Evolutionary conservation across 2,888 invertebrate species (phyloP), one percentile per base, ranked within the genome.

Genomic region (Drosophila gaucha): DNA sequence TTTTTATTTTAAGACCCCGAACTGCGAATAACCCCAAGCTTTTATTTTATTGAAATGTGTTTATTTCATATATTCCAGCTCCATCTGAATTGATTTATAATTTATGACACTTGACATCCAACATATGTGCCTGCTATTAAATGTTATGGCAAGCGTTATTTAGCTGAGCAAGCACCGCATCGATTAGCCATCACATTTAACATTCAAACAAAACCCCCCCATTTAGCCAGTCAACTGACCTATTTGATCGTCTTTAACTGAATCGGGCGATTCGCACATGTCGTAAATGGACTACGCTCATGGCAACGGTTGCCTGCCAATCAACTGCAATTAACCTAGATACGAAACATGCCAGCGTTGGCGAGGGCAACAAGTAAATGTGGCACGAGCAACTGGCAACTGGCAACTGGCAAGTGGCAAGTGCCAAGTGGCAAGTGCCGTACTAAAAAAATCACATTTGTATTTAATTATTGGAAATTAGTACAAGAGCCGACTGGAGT

Each of bases 391-490:
- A 22, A 41, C 22, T 36, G 35, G 12, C 44, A 46, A 31, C 16
- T 16, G 24, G 22, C n/a, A 20, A 28, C 12, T 35, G 44, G 22
- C 44, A 57, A 65, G 18, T 49, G 41, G 47, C n/a, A n/a, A n/a
- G n/a, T 35, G 28, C 2, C 31, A 31, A 39, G 46, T 50, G 51
- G 39, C 57, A 60, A 33, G 26, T 38, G 36, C 14, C 54, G 49
- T 28, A 58, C 64, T 68, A 80, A 76, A 67, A n/a, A 83, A 86
- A 83, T 79, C 70, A 44, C 76, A 84, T 86, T 77, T 80, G 67
- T 66, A 66, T 74, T 71, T 80, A 69, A 80, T 83, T 80, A 71
- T 68, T 71, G 52, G 65, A 65, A 82, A 80, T 79, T 86, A 74
- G 83, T 55, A 43, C 55, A 60, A 41, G 67, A 59, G 28, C 33